A percentile compares a stretch with the other conserved stretches of the same genome.
These are phyloP conservation scores for Halichoeres trimaculatus DNA, from an alignment of 2,113 vertebrate species.

Conservation along the genomic window DNA sequence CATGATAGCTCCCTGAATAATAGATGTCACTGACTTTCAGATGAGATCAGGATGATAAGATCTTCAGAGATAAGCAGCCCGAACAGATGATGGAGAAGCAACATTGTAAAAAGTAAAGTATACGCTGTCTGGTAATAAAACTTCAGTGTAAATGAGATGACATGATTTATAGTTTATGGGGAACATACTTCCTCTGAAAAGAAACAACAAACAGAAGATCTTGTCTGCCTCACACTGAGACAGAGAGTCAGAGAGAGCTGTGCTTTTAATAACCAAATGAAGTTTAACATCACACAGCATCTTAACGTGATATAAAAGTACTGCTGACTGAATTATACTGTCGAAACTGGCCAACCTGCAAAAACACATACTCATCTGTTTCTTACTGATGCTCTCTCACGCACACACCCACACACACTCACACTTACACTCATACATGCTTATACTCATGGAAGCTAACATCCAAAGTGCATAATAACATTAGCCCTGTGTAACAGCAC, in stretches of 20 bases:
- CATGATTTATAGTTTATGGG: slow-evolving; percentile 38
- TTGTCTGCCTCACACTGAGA: slow-evolving; percentile 40
- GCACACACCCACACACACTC: slow-evolving; percentile 12
- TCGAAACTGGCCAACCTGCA: slow-evolving; percentile 67
- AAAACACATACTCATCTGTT: slow-evolving; percentile 32
- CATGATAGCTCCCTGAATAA: not conserved
- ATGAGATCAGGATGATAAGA: not conserved
- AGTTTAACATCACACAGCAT: slow-evolving; percentile 49
- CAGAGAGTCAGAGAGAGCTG: slow-evolving; percentile 48
- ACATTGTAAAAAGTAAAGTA: slow-evolving; percentile 33
- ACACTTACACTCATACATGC: slow-evolving; percentile 9
- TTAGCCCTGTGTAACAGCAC: slow-evolving; percentile 74
- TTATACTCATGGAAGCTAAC: slow-evolving; percentile 63
- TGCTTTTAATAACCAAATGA: slow-evolving; percentile 61
- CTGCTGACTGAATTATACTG: slow-evolving; percentile 38
- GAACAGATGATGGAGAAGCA: slow-evolving; percentile 26
- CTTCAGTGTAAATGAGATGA: slow-evolving; percentile 44
- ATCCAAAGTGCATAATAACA: slow-evolving; percentile 81
- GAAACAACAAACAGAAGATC: slow-evolving; percentile 29
- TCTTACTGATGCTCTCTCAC: slow-evolving; percentile 3
- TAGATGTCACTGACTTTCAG: not conserved
- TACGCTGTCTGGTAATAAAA: slow-evolving; percentile 41
- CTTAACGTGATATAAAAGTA: slow-evolving; percentile 27
- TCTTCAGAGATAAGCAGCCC: not conserved
- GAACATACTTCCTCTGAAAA: slow-evolving; percentile 31